These are phyloP conservation scores for Frankliniella intonsa DNA, from an alignment of 2,888 invertebrate genomes.

Conservation along the genomic window DNA sequence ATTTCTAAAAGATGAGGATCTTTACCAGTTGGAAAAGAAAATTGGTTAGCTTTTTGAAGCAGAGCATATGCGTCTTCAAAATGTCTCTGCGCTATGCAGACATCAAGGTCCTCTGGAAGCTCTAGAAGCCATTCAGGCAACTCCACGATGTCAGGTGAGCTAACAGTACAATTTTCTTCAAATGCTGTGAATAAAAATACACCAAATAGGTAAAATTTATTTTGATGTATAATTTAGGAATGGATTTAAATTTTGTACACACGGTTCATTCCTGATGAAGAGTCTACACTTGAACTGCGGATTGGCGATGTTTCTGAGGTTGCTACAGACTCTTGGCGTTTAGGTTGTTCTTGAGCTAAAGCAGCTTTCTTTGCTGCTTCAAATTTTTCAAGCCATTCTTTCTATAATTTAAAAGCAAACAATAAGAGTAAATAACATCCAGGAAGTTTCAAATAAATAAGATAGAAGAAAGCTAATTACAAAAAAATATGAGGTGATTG, in stretches of 20 bases:
- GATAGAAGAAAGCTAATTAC: neutral
- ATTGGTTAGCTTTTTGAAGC: slow-evolving; percentile 51
- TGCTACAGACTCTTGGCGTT: slow-evolving; percentile 47
- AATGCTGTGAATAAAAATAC: slow-evolving; percentile 43
- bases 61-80: slow-evolving; percentile 87
- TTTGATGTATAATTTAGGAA: slow-evolving; percentile 5
- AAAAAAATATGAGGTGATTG: slow-evolving; percentile 35
- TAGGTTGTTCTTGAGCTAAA: slow-evolving; percentile 57
- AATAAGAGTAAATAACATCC: slow-evolving; percentile 29
- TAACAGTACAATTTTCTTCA: slow-evolving; percentile 46
- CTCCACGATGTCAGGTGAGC: slow-evolving; percentile 42
- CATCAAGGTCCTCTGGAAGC: slow-evolving; percentile 90
- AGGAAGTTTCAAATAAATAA: neutral
- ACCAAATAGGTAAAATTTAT: slow-evolving; percentile 26
- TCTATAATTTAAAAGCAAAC: slow-evolving; percentile 49
- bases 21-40: slow-evolving; percentile 33
- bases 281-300: slow-evolving; percentile 49
- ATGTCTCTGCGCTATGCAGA: slow-evolving; percentile 89
- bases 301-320: slow-evolving; percentile 49
- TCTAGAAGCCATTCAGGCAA: slow-evolving; percentile 85
- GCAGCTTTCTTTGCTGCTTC: slow-evolving; percentile 84
- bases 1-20: slow-evolving; percentile 51
- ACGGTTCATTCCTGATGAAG: slow-evolving; percentile 46
- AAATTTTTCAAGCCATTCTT: slow-evolving; percentile 90
- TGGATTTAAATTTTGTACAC: slow-evolving; percentile 37